These are phyloP conservation scores for Mayetiola destructor DNA, from an alignment of 2,888 invertebrate genomes.

Conservation along the genomic window DNA sequence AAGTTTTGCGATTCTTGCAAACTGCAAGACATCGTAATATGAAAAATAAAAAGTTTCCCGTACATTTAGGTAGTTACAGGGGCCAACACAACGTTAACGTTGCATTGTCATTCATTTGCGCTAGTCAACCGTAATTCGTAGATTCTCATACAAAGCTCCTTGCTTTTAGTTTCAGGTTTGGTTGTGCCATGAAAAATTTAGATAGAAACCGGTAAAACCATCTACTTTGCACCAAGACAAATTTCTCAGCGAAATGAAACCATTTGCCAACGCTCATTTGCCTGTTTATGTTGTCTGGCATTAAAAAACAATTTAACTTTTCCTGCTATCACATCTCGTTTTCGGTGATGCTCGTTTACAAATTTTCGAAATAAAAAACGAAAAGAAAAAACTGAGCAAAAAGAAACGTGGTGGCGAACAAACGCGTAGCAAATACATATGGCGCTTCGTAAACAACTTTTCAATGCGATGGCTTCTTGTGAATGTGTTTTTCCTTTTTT, in stretches of 20 bases:
- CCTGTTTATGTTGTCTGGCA: slow-evolving; percentile 6
- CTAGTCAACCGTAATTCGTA: neutral
- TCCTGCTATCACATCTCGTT: neutral
- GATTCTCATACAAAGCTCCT: neutral
- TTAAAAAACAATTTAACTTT: slow-evolving; percentile 13
- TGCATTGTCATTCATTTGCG: neutral
- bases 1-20: slow-evolving; percentile 3
- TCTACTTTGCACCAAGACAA: too few species aligned
- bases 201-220: too few species aligned
- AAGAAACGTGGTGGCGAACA: too few species aligned
- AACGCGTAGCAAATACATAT: too few species aligned
- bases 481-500: neutral
- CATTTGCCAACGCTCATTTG: neutral
- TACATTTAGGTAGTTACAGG: neutral
- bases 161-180: neutral
- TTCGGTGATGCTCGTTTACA: neutral
- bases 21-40: slow-evolving; percentile 6
- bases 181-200: neutral
- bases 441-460: slow-evolving; percentile 10
- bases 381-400: too few species aligned
- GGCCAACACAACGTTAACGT: neutral
- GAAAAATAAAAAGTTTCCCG: slow-evolving; percentile 2
- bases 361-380: neutral
- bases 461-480: neutral
- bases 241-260: neutral